Base-by-base conservation (phyloP, 2,888 invertebrate species). In the Nyleta sp. region DNA sequence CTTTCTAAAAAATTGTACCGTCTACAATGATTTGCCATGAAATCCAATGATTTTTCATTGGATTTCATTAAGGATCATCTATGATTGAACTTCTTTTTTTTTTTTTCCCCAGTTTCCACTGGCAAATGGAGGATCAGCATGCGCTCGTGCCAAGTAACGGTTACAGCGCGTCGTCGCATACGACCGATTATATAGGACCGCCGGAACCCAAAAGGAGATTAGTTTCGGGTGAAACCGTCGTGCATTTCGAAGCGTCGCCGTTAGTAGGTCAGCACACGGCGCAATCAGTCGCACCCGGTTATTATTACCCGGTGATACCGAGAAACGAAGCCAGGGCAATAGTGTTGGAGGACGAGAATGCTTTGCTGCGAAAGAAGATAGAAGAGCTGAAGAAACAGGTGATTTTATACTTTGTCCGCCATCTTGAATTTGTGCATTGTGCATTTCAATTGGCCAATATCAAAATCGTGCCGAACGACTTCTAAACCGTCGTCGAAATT, bases 361-460 rank as follows among this genome's bases (percentile, higher is more conserved):
- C 91, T 55, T 88, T 95, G 82, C 88, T 95, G 59, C 92, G 94
- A 78, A 93, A 94, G 82, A 93, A 94, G 86, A 92, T 95, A 52
- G 94, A 94, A 50, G 94, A 95, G 83, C 89, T 95, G 70, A 95
- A 95, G 87, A 94, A 94, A 86, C 94, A 94, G 90, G 94, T 94
- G 81, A 87, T 1, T 28, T 28, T 28, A 1, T 4, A 1, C 7
- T 28, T 28, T 24, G n/a, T n/a, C n/a, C n/a, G n/a, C n/a, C n/a
- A n/a, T n/a, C n/a, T n/a, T n/a, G n/a, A n/a, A n/a, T n/a, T n/a
- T n/a, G n/a, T n/a, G n/a, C n/a, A n/a, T n/a, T n/a, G n/a, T n/a
- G n/a, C n/a, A n/a, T n/a, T n/a, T n/a, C n/a, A n/a, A n/a, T n/a
- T n/a, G n/a, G n/a, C n/a, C n/a, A n/a, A n/a, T n/a, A n/a, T n/a